Percentiles rank a stretch among this genome's conserved stretches.
Evolutionary conservation across 2,888 invertebrate species (phyloP).

Genomic region (Calliphora vomitoria): DNA sequence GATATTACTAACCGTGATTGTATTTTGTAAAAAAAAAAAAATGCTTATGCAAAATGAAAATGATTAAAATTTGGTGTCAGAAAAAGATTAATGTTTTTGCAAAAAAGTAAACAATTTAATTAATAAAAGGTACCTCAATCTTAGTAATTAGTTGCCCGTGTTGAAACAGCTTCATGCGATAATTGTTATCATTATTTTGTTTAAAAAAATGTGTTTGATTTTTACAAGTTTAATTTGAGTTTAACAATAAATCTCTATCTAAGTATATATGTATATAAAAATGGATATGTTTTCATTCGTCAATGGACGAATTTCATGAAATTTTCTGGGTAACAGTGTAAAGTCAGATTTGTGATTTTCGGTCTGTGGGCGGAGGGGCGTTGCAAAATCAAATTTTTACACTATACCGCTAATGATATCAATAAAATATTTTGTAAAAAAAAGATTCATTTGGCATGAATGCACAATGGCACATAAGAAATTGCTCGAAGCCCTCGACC

Average conservation of each 20-base stretch:
- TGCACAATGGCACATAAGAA: no score
- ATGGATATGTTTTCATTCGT: no score
- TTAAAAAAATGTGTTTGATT: not conserved
- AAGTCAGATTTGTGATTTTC: no score
- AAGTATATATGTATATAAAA: no score
- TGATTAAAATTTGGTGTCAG: not conserved
- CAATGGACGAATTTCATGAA: no score
- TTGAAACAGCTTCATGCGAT: not conserved
- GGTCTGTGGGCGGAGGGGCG: no score
- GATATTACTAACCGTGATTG: not conserved
- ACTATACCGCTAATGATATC: no score
- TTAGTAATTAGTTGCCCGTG: not conserved
- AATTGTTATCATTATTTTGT: not conserved
- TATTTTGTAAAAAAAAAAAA: not conserved
- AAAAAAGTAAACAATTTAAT: slow-evolving; percentile 1
- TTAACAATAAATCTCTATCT: not conserved
- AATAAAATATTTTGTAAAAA: no score
- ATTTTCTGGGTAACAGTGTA: no score
- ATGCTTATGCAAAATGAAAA: not conserved
- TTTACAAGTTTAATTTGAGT: not conserved
- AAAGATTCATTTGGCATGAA: no score
- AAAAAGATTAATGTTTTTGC: not conserved
- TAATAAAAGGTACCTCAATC: not conserved
- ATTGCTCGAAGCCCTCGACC: no score
- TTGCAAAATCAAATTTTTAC: no score